Evolutionary conservation across 2,113 vertebrate species (phyloP).

Genomic region (Percina caprodes): DNA sequence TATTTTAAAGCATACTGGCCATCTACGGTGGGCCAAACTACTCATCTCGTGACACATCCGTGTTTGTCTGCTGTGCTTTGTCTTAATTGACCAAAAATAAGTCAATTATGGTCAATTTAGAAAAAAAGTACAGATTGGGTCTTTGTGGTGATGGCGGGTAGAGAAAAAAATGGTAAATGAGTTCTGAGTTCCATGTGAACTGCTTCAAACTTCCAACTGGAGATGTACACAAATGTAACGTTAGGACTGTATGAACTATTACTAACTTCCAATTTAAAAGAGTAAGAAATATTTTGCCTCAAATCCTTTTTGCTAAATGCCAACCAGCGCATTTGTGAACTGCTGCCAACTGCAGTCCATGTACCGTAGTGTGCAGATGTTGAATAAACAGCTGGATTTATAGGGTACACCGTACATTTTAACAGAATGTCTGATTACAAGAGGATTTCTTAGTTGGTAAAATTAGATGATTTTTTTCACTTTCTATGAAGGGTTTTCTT

Average conservation of each 20-base stretch:
- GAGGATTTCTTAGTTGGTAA: background rate
- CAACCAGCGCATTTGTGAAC: background rate
- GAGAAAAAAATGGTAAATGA: background rate
- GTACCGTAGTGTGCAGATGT: background rate
- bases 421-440: background rate
- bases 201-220: background rate
- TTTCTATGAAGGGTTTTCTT: background rate
- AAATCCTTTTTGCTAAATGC: background rate
- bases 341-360: background rate
- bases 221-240: background rate
- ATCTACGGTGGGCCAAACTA: background rate
- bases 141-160: background rate
- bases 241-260: background rate
- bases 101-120: constrained; percentile 31
- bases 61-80: background rate
- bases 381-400: background rate
- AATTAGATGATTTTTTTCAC: background rate
- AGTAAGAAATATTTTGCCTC: background rate
- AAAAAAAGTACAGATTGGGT: constrained; percentile 21
- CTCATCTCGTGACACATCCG: background rate
- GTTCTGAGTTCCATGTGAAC: background rate
- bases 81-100: constrained; percentile 35
- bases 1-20: background rate
- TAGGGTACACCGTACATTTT: background rate
- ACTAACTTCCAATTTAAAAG: background rate